These are phyloP conservation scores for Blastobasis lacticolella DNA, from an alignment of 2,888 invertebrate genomes.

Conservation along the genomic window DNA sequence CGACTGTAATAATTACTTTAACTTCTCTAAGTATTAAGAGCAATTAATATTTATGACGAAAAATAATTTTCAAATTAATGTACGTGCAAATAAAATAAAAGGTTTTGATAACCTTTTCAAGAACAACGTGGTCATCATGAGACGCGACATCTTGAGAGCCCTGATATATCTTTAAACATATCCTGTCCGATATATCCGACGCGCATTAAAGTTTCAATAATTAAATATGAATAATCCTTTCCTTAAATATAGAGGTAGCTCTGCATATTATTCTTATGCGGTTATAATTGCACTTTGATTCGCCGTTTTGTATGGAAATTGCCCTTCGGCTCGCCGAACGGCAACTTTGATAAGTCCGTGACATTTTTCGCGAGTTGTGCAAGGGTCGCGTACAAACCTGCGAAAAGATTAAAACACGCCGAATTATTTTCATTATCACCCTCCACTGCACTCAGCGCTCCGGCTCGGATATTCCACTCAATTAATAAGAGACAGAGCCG, in stretches of 20 bases:
- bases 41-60: too few species aligned
- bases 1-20: too few species aligned
- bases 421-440: conserved; percentile 30
- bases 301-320: conserved; percentile 18
- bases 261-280: too few species aligned
- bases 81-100: too few species aligned
- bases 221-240: too few species aligned
- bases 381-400: conserved; percentile 40
- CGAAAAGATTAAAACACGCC: conserved; percentile 38
- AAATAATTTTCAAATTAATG: too few species aligned
- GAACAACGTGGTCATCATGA: background rate
- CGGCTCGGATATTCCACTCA: conserved; percentile 47
- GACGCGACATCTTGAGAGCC: background rate
- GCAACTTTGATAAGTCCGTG: conserved; percentile 53
- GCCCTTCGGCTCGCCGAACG: conserved; percentile 40
- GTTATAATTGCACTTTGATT: background rate
- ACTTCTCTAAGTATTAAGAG: too few species aligned
- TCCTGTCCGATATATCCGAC: too few species aligned
- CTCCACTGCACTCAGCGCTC: conserved; percentile 27
- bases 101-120: too few species aligned
- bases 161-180: too few species aligned
- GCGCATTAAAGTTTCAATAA: too few species aligned
- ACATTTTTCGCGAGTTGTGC: conserved; percentile 50
- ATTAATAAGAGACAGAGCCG: conserved; percentile 23
- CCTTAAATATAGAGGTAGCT: too few species aligned